These are phyloP conservation scores for Micrasema longulum DNA, from an alignment of 1,140 invertebrate species.

Conservation along the genomic window DNA sequence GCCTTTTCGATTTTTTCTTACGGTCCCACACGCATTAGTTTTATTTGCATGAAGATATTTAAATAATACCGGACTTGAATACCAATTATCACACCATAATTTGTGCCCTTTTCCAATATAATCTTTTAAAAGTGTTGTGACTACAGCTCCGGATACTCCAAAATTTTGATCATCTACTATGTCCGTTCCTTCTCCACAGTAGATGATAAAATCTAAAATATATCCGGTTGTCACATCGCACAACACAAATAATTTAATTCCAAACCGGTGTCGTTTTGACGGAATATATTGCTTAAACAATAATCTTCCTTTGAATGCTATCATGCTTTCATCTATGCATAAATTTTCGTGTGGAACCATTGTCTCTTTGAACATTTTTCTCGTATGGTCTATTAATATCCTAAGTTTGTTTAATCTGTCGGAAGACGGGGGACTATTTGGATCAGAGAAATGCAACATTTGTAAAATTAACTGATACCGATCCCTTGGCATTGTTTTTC, in stretches of 20 bases:
- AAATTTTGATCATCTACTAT: neutral
- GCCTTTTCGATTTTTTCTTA: neutral
- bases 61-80: neutral
- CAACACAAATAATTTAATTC: too few relatives aligned
- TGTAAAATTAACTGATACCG: too few relatives aligned
- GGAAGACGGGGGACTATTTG: neutral
- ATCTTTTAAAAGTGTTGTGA: slow-evolving; percentile 7
- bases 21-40: neutral
- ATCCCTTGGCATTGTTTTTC: too few relatives aligned
- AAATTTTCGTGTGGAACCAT: neutral
- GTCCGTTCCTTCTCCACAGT: neutral
- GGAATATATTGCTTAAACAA: too few relatives aligned
- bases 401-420: neutral
- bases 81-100: slow-evolving; percentile 20
- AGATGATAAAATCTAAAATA: neutral
- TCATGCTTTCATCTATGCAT: neutral
- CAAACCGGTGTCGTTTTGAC: too few relatives aligned
- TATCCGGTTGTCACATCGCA: too few relatives aligned
- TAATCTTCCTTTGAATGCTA: too few relatives aligned
- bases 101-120: slow-evolving; percentile 22
- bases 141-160: neutral
- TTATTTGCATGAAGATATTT: neutral
- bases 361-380: neutral
- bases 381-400: neutral
- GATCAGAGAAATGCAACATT: neutral